A percentile compares a stretch with the other conserved stretches of the same genome.
phyloP scores from a whole-genome alignment of 2,113 vertebrate species.

The pig (Sus scrofa) region T2T-Sscrofa CM000812.6:88286001-88286500 shows the following conservation, averaged over 20 bases:
- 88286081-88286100: not conserved
- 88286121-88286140: not conserved
- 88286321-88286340: not conserved
- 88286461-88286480: not conserved
- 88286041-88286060: not conserved
- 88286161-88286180: conserved; percentile 12
- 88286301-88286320: not conserved
- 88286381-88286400: not conserved
- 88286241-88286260: not conserved
- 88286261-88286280: not conserved
- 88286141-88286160: not conserved
- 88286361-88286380: not conserved
- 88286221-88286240: not conserved
- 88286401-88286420: conserved; percentile 4
- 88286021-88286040: not conserved
- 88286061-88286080: not conserved
- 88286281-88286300: not conserved
- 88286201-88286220: conserved; percentile 12
- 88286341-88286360: not conserved
- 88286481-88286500: not conserved
- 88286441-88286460: not conserved
- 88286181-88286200: conserved; percentile 7
- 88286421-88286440: not conserved
- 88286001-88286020: not conserved
- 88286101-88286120: not conserved